phyloP scores from a whole-genome alignment of 2,797 vertebrate genomes.

The Cygnus olor region DNA sequence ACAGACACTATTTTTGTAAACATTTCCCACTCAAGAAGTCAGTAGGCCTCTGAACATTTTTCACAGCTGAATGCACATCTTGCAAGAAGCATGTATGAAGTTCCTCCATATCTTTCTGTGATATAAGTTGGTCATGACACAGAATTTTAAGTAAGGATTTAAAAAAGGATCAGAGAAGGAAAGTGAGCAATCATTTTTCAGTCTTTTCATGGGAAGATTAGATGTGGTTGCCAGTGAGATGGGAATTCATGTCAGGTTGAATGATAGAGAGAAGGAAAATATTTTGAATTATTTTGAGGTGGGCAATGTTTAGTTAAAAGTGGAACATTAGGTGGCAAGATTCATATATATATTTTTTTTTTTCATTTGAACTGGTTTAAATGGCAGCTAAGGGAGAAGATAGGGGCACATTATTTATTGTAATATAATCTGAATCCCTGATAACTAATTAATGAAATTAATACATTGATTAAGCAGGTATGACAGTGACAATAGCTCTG shows the following conservation, averaged over 20 bases:
- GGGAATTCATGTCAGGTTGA: not conserved
- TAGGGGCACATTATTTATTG: not conserved
- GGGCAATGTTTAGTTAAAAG: not conserved
- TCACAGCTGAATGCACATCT: constrained; percentile 16
- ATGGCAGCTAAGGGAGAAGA: not conserved
- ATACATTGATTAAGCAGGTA: constrained; percentile 34
- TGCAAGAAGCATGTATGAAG: not conserved
- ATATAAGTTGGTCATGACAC: not conserved
- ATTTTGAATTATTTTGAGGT: not conserved
- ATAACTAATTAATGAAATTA: constrained; percentile 54
- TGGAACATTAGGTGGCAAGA: not conserved
- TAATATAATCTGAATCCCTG: not conserved
- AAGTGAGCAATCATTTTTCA: not conserved
- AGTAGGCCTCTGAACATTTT: not conserved
- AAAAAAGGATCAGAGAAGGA: not conserved
- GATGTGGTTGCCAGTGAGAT: not conserved
- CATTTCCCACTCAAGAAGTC: constrained; percentile 28
- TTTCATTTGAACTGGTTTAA: constrained; percentile 28
- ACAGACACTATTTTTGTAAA: constrained; percentile 45
- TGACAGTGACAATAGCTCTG: not conserved
- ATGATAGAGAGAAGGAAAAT: not conserved
- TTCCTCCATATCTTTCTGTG: not conserved
- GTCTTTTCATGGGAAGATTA: not conserved
- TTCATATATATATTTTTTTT: not conserved
- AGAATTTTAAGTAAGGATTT: not conserved